These are phyloP conservation scores for Drosophila testacea DNA, from an alignment of 2,888 invertebrate genomes.

Conservation along the genomic window DNA sequence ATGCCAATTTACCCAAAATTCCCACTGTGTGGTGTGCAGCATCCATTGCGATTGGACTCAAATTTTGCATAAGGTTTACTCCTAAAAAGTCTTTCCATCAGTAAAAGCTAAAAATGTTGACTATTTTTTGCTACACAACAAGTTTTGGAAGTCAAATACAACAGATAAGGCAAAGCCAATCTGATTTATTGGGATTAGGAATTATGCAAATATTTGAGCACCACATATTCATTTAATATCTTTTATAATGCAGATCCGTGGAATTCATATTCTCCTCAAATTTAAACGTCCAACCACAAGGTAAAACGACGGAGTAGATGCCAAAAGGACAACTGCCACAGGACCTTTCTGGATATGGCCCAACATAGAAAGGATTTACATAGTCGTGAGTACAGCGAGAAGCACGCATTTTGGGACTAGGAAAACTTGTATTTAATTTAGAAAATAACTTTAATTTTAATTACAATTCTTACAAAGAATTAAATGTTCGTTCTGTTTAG, in stretches of 20 bases:
- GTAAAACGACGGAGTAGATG: slow-evolving; percentile 47
- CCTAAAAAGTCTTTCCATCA: slow-evolving; percentile 7
- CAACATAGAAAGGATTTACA: slow-evolving; percentile 67
- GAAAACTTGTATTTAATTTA: too few relatives aligned
- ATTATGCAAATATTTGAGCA: background rate
- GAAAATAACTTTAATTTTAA: too few relatives aligned
- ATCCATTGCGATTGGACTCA: slow-evolving; percentile 4
- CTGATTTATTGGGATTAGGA: background rate
- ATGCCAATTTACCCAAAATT: slow-evolving; percentile 7
- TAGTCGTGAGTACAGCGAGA: background rate
- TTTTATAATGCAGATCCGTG: too few relatives aligned
- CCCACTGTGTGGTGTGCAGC: slow-evolving; percentile 15
- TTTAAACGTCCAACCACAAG: slow-evolving; percentile 51
- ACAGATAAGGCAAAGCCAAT: background rate
- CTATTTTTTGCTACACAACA: background rate
- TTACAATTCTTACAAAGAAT: too few relatives aligned
- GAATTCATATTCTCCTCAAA: background rate
- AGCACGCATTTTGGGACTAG: slow-evolving; percentile 10
- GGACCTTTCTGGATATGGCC: slow-evolving; percentile 57
- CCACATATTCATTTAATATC: too few relatives aligned
- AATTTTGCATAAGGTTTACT: slow-evolving; percentile 1
- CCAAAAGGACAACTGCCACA: slow-evolving; percentile 57
- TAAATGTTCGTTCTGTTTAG: background rate
- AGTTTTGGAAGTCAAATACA: background rate
- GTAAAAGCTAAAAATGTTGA: background rate